Conservation (phyloP, 2,797 vertebrate genomes). For the Melanotaenia maccullochi region DNA sequence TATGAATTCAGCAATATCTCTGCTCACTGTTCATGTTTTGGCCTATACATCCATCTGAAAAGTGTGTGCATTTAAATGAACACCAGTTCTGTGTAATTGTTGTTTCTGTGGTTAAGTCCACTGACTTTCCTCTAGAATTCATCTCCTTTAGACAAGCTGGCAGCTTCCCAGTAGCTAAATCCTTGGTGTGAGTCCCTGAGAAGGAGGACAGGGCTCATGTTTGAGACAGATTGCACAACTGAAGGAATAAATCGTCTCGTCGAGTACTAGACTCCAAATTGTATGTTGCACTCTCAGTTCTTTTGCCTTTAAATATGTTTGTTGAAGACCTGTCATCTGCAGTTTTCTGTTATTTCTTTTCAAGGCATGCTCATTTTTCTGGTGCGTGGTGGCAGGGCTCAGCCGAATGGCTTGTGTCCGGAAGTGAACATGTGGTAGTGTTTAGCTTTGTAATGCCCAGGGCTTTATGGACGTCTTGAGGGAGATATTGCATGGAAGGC, state of each 20-base stretch:
- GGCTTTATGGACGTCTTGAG: constrained; percentile 78
- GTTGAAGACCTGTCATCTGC: constrained; percentile 75
- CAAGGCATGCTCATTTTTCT: constrained; percentile 54
- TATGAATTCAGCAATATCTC: constrained; percentile 15
- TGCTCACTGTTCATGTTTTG: constrained; percentile 16
- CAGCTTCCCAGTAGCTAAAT: constrained; percentile 69
- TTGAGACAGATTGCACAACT: constrained; percentile 80
- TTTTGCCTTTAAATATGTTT: constrained; percentile 76
- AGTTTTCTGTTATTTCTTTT: constrained; percentile 71
- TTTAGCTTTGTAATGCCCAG: constrained; percentile 83
- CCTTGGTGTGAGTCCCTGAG: constrained; percentile 67
- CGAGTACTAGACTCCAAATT: constrained; percentile 72
- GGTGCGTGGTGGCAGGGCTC: constrained; percentile 50
- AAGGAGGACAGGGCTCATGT: constrained; percentile 77
- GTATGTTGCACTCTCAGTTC: constrained; percentile 69
- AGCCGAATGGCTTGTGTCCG: constrained; percentile 67
- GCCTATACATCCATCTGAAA: background rate
- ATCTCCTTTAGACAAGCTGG: constrained; percentile 71
- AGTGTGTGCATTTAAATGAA: background rate
- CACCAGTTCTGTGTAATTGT: constrained; percentile 26
- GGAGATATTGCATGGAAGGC: constrained; percentile 80
- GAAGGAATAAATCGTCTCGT: constrained; percentile 74
- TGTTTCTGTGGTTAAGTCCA: constrained; percentile 51
- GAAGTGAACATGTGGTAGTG: constrained; percentile 86
- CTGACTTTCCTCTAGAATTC: constrained; percentile 58